Percentiles rank a stretch among this genome's conserved stretches.
Conservation (phyloP, 92 coral and sea anemone genomes). For the Zoanthus sansibaricus region DNA sequence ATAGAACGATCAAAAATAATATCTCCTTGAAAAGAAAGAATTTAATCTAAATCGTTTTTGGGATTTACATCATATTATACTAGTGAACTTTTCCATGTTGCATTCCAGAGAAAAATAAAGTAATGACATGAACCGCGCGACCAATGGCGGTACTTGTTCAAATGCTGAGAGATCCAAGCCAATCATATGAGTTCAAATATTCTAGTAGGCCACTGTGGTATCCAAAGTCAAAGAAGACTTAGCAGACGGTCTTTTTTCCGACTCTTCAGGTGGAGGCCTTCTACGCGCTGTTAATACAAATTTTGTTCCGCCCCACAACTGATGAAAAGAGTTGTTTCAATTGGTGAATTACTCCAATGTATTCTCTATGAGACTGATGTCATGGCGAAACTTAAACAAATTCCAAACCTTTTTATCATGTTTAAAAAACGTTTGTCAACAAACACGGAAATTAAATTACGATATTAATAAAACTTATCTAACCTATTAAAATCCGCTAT, state of each 20-base stretch:
- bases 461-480: background rate
- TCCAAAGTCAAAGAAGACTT: too few species aligned
- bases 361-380: background rate
- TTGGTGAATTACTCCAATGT: background rate
- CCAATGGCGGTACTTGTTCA: background rate
- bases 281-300: background rate
- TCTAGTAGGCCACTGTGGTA: background rate
- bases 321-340: too few species aligned
- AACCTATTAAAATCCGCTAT: constrained; percentile 2
- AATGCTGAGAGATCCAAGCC: background rate
- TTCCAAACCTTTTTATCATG: background rate
- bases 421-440: constrained; percentile 22
- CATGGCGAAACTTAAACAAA: constrained; percentile 1
- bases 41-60: too few species aligned
- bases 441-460: constrained; percentile 41
- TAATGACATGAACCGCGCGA: background rate
- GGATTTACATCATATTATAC: background rate
- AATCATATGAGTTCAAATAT: background rate
- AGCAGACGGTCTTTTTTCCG: background rate
- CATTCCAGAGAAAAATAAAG: background rate
- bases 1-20: too few species aligned
- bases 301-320: background rate
- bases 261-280: background rate
- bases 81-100: background rate
- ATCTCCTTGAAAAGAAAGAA: too few species aligned